Percentiles rank a stretch among this genome's conserved stretches.
Evolutionary conservation across 2,888 invertebrate species (phyloP).

Genomic region (Hemithea aestivaria): DNA sequence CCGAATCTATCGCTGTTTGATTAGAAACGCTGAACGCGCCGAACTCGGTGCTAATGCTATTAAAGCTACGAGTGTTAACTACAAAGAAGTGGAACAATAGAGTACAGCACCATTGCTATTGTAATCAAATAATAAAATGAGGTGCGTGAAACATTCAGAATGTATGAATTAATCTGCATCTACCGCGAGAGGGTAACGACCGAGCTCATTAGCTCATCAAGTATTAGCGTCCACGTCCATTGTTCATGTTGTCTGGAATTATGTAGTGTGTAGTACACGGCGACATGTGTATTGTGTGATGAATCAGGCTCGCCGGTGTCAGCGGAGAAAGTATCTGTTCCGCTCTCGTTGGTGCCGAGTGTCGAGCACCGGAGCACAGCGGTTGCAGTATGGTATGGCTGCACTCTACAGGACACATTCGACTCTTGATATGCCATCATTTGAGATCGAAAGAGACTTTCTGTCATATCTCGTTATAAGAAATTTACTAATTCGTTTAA

Average conservation of each 20-base stretch:
- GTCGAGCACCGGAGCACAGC: constrained; percentile 6
- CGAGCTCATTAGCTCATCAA: constrained; percentile 18
- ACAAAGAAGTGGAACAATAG: constrained; percentile 6
- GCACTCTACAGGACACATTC: too few species aligned
- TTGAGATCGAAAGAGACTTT: too few species aligned
- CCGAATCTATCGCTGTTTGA: background rate
- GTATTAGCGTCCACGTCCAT: constrained; percentile 8
- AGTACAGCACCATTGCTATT: constrained; percentile 3
- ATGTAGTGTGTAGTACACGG: constrained; percentile 4
- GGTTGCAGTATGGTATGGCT: constrained; percentile 4
- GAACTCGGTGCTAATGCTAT: background rate
- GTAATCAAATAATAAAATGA: background rate
- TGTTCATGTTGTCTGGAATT: background rate
- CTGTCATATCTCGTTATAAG: too few species aligned
- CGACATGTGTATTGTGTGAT: background rate
- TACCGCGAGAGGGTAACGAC: constrained; percentile 19
- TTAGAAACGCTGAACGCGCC: background rate
- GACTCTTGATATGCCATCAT: too few species aligned
- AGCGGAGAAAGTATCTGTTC: constrained; percentile 51
- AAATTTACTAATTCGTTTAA: too few species aligned
- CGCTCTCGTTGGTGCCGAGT: constrained; percentile 41
- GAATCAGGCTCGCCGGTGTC: constrained; percentile 15
- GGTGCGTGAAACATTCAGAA: constrained; percentile 9
- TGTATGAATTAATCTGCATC: constrained; percentile 12
- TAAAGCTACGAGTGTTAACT: background rate